phyloP scores from a whole-genome alignment of 2,113 vertebrate species.

The Rhagologus leucostigma region DNA sequence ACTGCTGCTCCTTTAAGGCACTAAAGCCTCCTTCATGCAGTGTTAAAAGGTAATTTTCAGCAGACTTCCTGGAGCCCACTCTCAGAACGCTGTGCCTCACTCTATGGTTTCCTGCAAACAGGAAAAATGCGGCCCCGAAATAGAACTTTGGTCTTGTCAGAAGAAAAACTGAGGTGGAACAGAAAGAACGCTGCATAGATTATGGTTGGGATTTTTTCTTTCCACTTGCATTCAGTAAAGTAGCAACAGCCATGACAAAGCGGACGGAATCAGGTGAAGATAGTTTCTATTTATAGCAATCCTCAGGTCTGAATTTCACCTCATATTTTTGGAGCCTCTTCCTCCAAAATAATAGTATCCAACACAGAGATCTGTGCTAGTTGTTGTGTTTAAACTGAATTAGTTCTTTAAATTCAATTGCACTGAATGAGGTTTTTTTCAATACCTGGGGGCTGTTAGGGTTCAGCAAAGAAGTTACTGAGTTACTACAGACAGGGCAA shows the following conservation, averaged over 20 bases:
- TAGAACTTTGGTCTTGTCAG: background rate
- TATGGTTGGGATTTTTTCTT: background rate
- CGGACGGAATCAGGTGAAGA: background rate
- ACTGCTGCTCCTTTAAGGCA: background rate
- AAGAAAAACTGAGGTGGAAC: background rate
- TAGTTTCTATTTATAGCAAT: background rate
- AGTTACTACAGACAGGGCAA: background rate
- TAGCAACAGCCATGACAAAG: background rate
- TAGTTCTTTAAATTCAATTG: background rate
- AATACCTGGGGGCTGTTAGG: background rate
- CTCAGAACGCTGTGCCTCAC: rapidly evolving
- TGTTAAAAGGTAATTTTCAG: background rate
- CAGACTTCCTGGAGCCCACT: background rate
- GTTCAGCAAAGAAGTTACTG: background rate
- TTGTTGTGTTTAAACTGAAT: background rate
- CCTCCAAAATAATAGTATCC: background rate
- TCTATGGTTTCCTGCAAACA: background rate
- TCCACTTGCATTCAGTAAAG: background rate
- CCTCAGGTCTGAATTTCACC: background rate
- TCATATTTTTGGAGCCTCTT: background rate
- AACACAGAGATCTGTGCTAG: background rate
- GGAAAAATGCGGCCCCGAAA: background rate
- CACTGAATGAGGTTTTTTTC: background rate
- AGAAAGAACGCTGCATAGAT: background rate
- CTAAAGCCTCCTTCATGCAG: background rate